Evolutionary conservation across 2,113 vertebrate species (phyloP).

Genomic region (Chaetura pelagica): DNA sequence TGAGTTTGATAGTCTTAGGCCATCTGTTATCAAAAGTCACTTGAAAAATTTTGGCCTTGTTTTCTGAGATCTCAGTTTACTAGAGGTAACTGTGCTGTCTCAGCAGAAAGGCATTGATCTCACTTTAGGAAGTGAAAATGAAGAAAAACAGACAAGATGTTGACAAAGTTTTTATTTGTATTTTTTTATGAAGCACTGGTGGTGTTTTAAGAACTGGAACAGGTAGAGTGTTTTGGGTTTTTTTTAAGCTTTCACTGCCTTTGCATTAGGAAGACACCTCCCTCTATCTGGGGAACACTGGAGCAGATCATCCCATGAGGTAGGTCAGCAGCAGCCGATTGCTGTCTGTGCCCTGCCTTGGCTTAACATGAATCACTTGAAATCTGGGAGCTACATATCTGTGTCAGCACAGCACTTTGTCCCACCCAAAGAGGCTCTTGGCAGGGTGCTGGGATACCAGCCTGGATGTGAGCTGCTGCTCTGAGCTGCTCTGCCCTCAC

Average conservation of each 20-base stretch:
- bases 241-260: neutral
- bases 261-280: neutral
- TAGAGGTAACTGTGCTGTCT: neutral
- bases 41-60: slow-evolving; percentile 31
- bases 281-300: neutral
- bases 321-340: neutral
- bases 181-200: neutral
- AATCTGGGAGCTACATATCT: neutral
- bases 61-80: slow-evolving; percentile 7
- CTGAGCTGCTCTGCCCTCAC: neutral
- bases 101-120: neutral
- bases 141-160: slow-evolving; percentile 6
- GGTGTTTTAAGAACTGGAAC: neutral
- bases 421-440: neutral
- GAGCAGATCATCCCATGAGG: neutral
- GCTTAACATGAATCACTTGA: neutral
- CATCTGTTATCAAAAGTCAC: slow-evolving; percentile 9
- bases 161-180: neutral
- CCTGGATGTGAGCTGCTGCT: neutral
- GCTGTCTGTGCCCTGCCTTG: neutral
- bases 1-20: neutral
- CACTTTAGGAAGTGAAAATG: slow-evolving; percentile 6
- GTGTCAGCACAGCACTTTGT: slow-evolving; percentile 19
- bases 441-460: neutral
- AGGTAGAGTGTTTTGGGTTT: neutral